Evolutionary conservation across 2,888 invertebrate genomes (phyloP).

Genomic region (Polydrusus tereticollis): DNA sequence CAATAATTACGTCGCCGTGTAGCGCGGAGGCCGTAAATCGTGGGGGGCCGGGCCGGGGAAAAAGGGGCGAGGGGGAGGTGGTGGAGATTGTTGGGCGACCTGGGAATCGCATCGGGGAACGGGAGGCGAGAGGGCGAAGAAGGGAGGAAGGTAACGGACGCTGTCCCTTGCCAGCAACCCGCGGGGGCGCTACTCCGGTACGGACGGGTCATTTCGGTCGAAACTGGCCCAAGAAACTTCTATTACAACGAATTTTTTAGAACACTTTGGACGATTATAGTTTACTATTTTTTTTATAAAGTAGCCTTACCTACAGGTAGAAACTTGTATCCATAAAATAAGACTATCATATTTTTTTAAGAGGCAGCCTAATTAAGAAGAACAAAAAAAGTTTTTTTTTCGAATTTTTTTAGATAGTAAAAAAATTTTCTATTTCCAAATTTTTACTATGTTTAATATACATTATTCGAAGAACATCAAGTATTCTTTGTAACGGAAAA

Average conservation of each 20-base stretch:
- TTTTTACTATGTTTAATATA: too few relatives aligned
- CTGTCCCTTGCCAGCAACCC: conserved; percentile 44
- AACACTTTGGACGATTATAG: not conserved
- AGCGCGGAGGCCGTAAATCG: conserved; percentile 48
- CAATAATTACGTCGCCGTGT: conserved; percentile 50
- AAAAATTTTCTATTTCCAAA: too few relatives aligned
- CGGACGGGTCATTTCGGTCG: not conserved
- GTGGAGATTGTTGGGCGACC: conserved; percentile 14
- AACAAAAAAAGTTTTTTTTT: too few relatives aligned
- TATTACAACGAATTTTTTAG: not conserved
- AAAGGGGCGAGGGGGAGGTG: conserved; percentile 3
- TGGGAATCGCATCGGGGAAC: conserved; percentile 15
- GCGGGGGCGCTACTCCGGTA: conserved; percentile 39
- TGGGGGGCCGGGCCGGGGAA: conserved; percentile 6
- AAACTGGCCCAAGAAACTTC: not conserved
- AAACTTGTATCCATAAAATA: too few relatives aligned
- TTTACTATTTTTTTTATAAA: not conserved
- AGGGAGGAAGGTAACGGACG: conserved; percentile 31
- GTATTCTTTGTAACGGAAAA: too few relatives aligned
- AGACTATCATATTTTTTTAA: too few relatives aligned
- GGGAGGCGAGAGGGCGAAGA: too few relatives aligned
- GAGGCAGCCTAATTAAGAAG: too few relatives aligned
- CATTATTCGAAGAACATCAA: too few relatives aligned
- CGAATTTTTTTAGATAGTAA: too few relatives aligned
- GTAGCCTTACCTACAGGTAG: not conserved